phyloP scores from a whole-genome alignment of 92 coral and sea anemone genomes.

The Porites rus region DNA sequence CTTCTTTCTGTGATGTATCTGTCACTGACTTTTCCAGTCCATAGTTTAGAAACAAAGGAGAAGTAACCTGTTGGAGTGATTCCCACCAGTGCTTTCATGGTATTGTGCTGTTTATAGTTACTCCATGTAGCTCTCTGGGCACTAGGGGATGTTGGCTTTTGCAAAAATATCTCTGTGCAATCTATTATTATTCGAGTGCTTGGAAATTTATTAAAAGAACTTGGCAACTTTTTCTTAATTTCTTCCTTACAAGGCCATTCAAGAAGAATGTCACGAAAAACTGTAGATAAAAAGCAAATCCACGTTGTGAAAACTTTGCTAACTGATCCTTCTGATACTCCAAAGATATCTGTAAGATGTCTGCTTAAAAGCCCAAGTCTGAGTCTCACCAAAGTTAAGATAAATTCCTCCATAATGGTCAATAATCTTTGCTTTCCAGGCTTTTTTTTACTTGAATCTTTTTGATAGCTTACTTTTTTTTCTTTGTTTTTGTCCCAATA shows the following conservation, averaged over 20 bases:
- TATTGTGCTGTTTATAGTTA: slow-evolving; percentile 52
- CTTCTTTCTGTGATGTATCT: slow-evolving; percentile 35
- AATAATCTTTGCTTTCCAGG: slow-evolving; percentile 40
- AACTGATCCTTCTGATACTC: too few species aligned
- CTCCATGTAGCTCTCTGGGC: slow-evolving; percentile 26
- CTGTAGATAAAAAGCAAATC: too few species aligned
- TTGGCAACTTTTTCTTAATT: too few species aligned
- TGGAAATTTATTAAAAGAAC: too few species aligned
- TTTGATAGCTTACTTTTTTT: slow-evolving; percentile 19
- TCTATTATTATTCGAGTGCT: too few species aligned
- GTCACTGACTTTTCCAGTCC: too few species aligned
- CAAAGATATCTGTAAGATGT: slow-evolving; percentile 39
- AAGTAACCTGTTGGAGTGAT: slow-evolving; percentile 28
- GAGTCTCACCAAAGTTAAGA: slow-evolving; percentile 20
- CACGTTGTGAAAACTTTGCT: too few species aligned
- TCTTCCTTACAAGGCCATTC: too few species aligned
- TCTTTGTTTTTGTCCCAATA: slow-evolving; percentile 47
- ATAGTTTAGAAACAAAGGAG: too few species aligned
- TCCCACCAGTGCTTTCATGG: slow-evolving; percentile 37
- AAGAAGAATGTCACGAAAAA: too few species aligned
- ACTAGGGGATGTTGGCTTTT: too few species aligned
- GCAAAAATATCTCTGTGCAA: too few species aligned
- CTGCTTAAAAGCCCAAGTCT: slow-evolving; percentile 29
- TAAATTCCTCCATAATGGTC: slow-evolving; percentile 21
- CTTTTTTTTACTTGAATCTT: slow-evolving; percentile 16